These are phyloP conservation scores for Oreotrochilus melanogaster DNA, from an alignment of 2,113 vertebrate genomes.

Conservation along the genomic window DNA sequence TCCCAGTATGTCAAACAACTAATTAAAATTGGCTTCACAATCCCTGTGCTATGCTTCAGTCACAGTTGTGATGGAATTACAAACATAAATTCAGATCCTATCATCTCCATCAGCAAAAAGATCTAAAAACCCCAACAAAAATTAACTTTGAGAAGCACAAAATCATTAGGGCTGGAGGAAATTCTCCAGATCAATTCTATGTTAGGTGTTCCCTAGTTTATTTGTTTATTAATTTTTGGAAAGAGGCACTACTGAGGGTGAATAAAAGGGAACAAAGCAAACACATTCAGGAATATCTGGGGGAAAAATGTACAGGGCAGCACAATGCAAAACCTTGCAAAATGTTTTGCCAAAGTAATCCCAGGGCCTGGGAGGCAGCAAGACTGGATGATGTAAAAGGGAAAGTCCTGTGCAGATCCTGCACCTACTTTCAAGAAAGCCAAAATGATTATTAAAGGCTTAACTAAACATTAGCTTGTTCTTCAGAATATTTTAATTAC, in stretches of 20 bases:
- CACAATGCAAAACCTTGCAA: not conserved
- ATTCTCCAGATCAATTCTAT: too few species aligned
- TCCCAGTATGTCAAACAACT: not conserved
- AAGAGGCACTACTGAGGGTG: not conserved
- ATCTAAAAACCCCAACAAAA: not conserved
- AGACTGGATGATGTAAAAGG: not conserved
- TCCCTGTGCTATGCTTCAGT: not conserved
- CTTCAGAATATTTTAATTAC: slow-evolving; percentile 14
- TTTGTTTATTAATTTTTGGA: not conserved
- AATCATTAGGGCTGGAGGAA: not conserved
- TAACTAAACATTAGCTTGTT: not conserved
- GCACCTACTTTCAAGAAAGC: not conserved
- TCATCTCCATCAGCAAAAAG: not conserved
- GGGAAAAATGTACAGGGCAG: not conserved
- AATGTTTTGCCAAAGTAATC: not conserved
- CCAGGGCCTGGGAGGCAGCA: not conserved
- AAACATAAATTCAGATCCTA: not conserved
- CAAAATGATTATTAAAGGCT: not conserved
- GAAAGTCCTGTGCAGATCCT: not conserved
- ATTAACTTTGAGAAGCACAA: not conserved
- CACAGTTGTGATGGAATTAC: not conserved
- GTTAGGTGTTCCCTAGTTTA: not conserved
- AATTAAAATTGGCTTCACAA: not conserved
- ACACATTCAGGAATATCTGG: not conserved
- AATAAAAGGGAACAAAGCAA: not conserved